A percentile compares a stretch with the other conserved stretches of the same genome.
Evolutionary conservation across 2,797 vertebrate genomes (phyloP).

Genomic region (Hemitrygon akajei): DNA sequence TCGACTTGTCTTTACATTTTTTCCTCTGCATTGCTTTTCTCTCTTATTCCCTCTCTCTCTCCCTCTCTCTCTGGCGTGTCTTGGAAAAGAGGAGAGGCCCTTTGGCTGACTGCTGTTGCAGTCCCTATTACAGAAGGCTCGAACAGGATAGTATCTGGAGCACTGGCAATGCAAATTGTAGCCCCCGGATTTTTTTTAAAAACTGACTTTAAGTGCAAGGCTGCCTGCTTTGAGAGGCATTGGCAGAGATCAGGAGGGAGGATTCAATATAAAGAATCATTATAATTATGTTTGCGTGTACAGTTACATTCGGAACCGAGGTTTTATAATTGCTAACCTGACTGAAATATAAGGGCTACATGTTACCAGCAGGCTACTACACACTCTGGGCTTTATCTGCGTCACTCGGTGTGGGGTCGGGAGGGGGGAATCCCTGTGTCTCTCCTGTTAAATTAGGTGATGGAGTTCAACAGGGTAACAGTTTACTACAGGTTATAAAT

Average conservation of each 20-base stretch:
- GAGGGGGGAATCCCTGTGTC: background rate
- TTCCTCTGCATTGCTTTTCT: slow-evolving; percentile 6
- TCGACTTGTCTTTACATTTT: background rate
- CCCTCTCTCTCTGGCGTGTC: slow-evolving; percentile 9
- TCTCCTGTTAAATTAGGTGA: background rate
- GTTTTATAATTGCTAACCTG: background rate
- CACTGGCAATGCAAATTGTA: slow-evolving; percentile 29
- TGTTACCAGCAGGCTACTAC: background rate
- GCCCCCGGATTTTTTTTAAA: background rate
- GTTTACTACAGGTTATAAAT: background rate
- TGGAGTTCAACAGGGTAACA: background rate
- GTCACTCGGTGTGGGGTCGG: background rate
- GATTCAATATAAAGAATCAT: background rate
- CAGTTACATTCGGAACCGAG: background rate
- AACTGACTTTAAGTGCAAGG: background rate
- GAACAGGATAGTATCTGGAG: background rate
- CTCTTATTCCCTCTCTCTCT: too few relatives aligned
- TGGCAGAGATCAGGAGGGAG: background rate
- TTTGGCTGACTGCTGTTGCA: slow-evolving; percentile 19
- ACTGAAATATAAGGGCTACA: background rate
- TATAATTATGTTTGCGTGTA: background rate
- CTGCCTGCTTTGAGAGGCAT: background rate
- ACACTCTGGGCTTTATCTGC: background rate
- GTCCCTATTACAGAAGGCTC: slow-evolving; percentile 8
- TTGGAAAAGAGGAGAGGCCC: slow-evolving; percentile 9